Conservation (phyloP, 2,113 vertebrate genomes). For the Mesembrinibis cayennensis region DNA sequence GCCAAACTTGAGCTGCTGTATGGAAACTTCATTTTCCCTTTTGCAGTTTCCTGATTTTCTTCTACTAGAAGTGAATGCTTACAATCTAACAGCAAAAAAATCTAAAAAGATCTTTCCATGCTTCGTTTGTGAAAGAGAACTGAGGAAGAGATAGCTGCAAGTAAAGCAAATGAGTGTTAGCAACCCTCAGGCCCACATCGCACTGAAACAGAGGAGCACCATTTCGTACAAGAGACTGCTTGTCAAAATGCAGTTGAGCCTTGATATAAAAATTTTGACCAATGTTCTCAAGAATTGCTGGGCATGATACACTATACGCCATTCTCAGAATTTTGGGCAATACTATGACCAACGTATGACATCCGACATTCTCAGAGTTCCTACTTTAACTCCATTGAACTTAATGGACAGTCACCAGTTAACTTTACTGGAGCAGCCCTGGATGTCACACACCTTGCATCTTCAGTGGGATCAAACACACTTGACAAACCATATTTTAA, state of each 20-base stretch:
- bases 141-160: neutral
- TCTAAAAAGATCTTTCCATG: neutral
- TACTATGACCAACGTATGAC: neutral
- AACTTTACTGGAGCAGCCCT: neutral
- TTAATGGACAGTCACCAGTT: neutral
- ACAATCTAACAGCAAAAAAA: neutral
- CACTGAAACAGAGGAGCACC: neutral
- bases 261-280: neutral
- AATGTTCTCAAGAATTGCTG: neutral
- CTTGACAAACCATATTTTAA: neutral
- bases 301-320: neutral
- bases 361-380: neutral
- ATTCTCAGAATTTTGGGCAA: neutral
- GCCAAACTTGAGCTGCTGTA: neutral
- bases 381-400: neutral
- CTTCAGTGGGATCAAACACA: neutral
- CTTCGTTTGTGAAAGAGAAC: neutral
- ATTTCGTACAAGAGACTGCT: neutral
- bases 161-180: neutral
- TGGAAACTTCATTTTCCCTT: neutral
- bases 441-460: neutral
- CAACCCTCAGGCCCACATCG: accelerated
- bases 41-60: neutral
- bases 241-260: neutral
- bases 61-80: neutral